Evolutionary conservation across 2,797 vertebrate genomes (phyloP).

Genomic region (Enteromius paludinosus): DNA sequence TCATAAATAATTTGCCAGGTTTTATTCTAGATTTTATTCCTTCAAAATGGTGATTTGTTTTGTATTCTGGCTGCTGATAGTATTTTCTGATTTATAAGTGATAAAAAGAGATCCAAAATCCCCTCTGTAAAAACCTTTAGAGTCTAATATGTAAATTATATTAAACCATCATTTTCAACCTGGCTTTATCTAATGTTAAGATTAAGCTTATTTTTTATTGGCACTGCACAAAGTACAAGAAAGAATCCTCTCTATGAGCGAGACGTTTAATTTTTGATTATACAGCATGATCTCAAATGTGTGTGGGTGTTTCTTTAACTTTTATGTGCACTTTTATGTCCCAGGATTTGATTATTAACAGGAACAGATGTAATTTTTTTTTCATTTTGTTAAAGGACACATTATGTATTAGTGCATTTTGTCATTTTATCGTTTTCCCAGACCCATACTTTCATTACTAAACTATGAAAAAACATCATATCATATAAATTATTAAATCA

Average conservation of each 20-base stretch:
- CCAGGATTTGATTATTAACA: background rate
- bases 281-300: background rate
- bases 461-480: background rate
- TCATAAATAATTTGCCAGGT: background rate
- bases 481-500: background rate
- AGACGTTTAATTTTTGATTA: background rate
- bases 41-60: too few relatives aligned
- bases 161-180: too few relatives aligned
- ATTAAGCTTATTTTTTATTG: background rate
- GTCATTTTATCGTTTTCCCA: background rate
- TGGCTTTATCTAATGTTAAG: background rate
- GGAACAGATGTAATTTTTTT: background rate
- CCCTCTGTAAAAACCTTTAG: background rate
- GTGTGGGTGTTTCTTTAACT: background rate
- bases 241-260: background rate
- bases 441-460: background rate
- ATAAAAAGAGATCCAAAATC: background rate
- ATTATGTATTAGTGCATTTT: background rate
- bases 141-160: background rate
- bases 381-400: background rate
- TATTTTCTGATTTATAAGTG: background rate
- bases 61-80: background rate
- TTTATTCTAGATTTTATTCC: background rate
- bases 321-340: background rate
- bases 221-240: background rate